Conservation (phyloP, 2,888 invertebrate species). For the Eupithecia dodoneata region DNA sequence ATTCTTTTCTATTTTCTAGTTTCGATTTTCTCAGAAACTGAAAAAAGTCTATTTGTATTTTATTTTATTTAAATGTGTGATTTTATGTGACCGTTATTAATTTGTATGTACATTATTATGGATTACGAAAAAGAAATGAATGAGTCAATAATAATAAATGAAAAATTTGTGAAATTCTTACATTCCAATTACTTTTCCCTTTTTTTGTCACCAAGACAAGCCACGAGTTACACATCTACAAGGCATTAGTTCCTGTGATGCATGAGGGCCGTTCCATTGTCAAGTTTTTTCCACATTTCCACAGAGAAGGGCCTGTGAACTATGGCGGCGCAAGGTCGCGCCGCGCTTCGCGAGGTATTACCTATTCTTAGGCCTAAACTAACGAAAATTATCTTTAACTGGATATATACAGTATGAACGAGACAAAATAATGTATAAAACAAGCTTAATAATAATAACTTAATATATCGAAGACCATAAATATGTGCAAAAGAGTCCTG, state of each 20-base stretch:
- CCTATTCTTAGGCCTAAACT: background rate
- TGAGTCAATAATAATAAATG: no score
- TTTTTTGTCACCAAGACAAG: background rate
- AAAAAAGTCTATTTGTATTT: no score
- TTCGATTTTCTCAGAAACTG: no score
- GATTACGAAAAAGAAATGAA: no score
- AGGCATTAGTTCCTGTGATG: conserved; percentile 46
- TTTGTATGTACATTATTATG: no score
- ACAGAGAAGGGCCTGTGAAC: conserved; percentile 83
- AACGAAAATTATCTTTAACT: conserved; percentile 5
- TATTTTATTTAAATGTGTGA: no score
- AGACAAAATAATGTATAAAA: background rate
- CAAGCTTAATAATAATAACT: background rate
- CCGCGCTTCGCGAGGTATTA: background rate
- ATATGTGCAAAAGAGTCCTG: no score
- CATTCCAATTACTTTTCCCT: no score
- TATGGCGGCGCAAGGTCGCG: conserved; percentile 73
- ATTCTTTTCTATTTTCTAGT: no score
- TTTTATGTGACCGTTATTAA: no score
- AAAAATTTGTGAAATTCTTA: no score
- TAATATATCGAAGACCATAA: background rate
- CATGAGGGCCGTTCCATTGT: conserved; percentile 77
- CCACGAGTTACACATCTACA: conserved; percentile 14
- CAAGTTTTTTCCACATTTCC: conserved; percentile 79
- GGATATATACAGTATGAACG: background rate